Conservation (phyloP, 1,140 invertebrate species). For the Drosophila orena region DNA sequence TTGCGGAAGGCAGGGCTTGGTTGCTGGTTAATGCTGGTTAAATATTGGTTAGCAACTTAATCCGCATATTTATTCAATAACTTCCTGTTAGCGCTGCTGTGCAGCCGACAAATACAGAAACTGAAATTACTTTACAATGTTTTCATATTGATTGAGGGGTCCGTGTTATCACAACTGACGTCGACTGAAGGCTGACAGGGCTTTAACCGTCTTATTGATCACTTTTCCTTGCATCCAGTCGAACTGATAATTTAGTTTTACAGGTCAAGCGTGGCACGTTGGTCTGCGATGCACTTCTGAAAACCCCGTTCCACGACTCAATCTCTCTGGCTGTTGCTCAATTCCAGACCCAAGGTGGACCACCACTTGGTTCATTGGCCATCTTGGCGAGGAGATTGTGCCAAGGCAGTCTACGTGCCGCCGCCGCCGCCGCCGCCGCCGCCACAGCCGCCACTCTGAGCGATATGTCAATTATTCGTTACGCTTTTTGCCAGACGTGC, state of each 20-base stretch:
- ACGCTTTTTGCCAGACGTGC: conserved; percentile 48
- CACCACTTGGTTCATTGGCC: conserved; percentile 36
- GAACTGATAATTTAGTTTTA: conserved; percentile 15
- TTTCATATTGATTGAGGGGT: conserved; percentile 14
- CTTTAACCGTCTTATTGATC: neutral
- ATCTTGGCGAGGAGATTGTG: conserved; percentile 28
- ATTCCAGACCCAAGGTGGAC: conserved; percentile 28
- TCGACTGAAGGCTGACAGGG: conserved; percentile 23
- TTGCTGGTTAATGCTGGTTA: conserved; percentile 29
- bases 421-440: neutral
- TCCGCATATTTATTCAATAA: conserved; percentile 22
- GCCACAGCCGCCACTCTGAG: conserved; percentile 14
- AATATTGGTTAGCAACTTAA: conserved; percentile 46
- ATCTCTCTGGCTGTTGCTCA: conserved; percentile 11
- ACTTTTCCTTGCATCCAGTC: conserved; percentile 4
- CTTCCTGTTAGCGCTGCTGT: conserved; percentile 28
- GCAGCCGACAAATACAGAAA: conserved; percentile 11
- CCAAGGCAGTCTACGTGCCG: conserved; percentile 40
- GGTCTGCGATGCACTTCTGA: neutral
- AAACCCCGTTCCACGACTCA: conserved; percentile 5
- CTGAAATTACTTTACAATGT: conserved; percentile 24
- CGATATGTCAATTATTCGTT: conserved; percentile 73
- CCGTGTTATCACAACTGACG: conserved; percentile 15
- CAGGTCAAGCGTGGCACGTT: conserved; percentile 8
- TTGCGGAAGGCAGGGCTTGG: conserved; percentile 22